These are phyloP conservation scores for Osedax frankpressi DNA, from an alignment of 2,888 invertebrate genomes.

Conservation along the genomic window DNA sequence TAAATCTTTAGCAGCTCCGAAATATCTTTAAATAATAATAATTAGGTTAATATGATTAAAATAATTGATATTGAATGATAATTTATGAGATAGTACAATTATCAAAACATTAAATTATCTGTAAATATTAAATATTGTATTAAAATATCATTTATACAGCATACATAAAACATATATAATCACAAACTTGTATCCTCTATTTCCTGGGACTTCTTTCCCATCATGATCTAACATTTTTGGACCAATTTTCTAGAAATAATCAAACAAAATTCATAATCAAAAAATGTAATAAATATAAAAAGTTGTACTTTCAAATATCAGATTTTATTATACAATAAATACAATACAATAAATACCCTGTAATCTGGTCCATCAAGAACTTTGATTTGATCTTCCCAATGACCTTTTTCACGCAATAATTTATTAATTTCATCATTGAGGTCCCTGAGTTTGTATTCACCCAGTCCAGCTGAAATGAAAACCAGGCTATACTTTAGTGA, in stretches of 20 bases:
- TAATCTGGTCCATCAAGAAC: conserved; percentile 83
- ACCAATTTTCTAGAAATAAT: conserved; percentile 55
- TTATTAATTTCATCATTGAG: conserved; percentile 99
- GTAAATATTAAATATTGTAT: no score
- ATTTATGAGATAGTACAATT: no score
- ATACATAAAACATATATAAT: no score
- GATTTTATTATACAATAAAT: not conserved
- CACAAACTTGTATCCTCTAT: conserved; percentile 80
- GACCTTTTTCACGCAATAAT: conserved; percentile 79
- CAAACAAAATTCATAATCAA: not conserved
- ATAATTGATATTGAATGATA: no score
- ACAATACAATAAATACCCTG: conserved; percentile 32
- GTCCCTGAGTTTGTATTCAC: conserved; percentile 92
- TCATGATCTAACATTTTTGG: conserved; percentile 57
- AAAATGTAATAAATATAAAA: not conserved
- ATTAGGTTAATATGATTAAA: no score
- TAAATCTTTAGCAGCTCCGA: conserved; percentile 91
- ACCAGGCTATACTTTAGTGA: no score
- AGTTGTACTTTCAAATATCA: not conserved
- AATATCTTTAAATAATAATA: conserved; percentile 51
- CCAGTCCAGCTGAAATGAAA: conserved; percentile 78
- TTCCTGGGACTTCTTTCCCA: conserved; percentile 83
- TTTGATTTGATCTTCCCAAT: conserved; percentile 94
- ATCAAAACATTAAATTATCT: no score
- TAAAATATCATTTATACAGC: no score